Evolutionary conservation across 2,888 invertebrate genomes (phyloP), one percentile per base, ranked within the genome.

Genomic region (Caenorhabditis panamensis): DNA sequence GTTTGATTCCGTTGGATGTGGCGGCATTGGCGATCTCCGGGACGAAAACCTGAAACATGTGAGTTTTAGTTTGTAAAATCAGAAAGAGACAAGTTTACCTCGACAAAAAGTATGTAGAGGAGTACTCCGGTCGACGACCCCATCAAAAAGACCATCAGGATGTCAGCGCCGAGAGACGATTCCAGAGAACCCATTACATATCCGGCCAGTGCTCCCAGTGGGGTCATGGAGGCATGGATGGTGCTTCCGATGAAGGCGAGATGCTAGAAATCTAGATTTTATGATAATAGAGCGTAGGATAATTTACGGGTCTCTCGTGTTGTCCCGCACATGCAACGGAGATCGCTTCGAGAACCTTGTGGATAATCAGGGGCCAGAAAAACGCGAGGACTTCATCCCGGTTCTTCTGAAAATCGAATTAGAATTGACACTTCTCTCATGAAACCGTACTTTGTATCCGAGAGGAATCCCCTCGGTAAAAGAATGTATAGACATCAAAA

Each of bases 381-480:
- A n/a, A 66, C 0, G 54, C 41, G 3, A 13, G 18, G 16, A 54
- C 13, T 13, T 53, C 64, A 0, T 37, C 26, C 1, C 9, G 4
- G 16, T 13, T n/a, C 37, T 51, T 37, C 53, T 64, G 51, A 22
- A 63, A 31, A 0, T 51, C 9, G 31, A 47, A n/a, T n/a, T n/a
- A n/a, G n/a, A n/a, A n/a, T n/a, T n/a, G 36, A 22, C 9, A 8
- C 24, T n/a, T 8, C 1, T 37, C 0, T 31, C 9, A 36, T 0
- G 5, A 18, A 5, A 22, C 2, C 51, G 28, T 8, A 64, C 64
- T 37, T 64, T 64, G 64, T 64, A 64, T 0, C 66, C 66, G 1
- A 66, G 24, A 11, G 66, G 66, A 13, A 66, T 41, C 3, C 66
- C 66, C 18, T 66, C 66, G 5, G 31, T 54, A 1, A 66, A 18